Percentiles rank a stretch among this genome's conserved stretches.
phyloP scores from a whole-genome alignment of 2,797 vertebrate species.

The Yasuhikotakia modesta region DNA sequence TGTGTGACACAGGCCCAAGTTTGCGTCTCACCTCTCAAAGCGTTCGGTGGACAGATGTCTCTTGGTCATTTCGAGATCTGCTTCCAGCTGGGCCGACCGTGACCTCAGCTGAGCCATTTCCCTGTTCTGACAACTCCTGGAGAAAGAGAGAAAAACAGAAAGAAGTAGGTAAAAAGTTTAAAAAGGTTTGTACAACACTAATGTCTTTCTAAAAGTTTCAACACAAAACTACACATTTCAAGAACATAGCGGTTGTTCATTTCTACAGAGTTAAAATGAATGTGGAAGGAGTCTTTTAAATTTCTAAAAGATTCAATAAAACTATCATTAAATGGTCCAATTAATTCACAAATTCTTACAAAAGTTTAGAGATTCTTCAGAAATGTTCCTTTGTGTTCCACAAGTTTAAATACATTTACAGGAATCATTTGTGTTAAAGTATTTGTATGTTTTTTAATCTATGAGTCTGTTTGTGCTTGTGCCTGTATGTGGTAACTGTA shows the following conservation, averaged over 20 bases:
- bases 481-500: conserved; percentile 62
- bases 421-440: neutral
- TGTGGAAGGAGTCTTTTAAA: too few relatives aligned
- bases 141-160: neutral
- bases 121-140: conserved; percentile 62
- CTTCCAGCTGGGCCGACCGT: conserved; percentile 72
- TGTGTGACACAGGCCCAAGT: neutral
- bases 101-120: conserved; percentile 78
- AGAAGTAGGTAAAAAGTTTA: too few relatives aligned
- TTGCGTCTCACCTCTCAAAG: conserved; percentile 77
- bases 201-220: too few relatives aligned
- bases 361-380: too few relatives aligned
- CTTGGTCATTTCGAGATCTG: conserved; percentile 77
- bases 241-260: too few relatives aligned
- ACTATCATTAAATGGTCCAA: too few relatives aligned
- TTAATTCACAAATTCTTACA: too few relatives aligned
- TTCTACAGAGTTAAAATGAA: too few relatives aligned
- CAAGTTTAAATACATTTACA: neutral
- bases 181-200: too few relatives aligned
- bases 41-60: conserved; percentile 76
- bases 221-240: neutral
- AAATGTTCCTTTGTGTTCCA: too few relatives aligned
- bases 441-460: neutral
- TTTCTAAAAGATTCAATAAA: too few relatives aligned
- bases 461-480: neutral